phyloP scores from a whole-genome alignment of 1,140 invertebrate species.

The Procambarus virginalis region DNA sequence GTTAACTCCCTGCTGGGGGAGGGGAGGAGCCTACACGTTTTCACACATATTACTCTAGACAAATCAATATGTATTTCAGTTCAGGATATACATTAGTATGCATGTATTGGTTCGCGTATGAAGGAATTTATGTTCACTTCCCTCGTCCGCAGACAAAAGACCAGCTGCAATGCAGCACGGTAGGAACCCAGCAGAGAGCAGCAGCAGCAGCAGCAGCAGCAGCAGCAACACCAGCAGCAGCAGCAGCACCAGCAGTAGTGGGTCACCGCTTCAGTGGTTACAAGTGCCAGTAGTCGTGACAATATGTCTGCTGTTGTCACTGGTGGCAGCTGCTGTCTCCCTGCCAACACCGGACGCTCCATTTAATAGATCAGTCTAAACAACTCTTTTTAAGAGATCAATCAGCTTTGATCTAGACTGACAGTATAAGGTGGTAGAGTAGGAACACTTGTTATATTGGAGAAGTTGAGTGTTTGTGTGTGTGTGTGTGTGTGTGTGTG shows the following conservation, averaged over 20 bases:
- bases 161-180: background rate
- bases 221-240: too few species aligned
- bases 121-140: background rate
- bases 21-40: too few species aligned
- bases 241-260: background rate
- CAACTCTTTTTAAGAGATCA: background rate
- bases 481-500: background rate
- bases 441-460: background rate
- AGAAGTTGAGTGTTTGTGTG: background rate
- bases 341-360: too few species aligned
- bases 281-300: background rate
- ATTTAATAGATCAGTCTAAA: background rate
- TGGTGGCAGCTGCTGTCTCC: background rate
- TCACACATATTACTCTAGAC: too few species aligned
- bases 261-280: background rate
- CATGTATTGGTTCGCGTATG: background rate
- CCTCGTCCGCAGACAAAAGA: background rate
- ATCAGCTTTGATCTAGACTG: background rate
- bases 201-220: background rate
- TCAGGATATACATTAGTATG: background rate
- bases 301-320: background rate
- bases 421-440: background rate
- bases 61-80: too few species aligned
- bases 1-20: too few species aligned
- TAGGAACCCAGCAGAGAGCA: background rate